These are phyloP conservation scores for Diadema setosum DNA, from an alignment of 35 echinoderm and acorn worm genomes.

Conservation along the genomic window DNA sequence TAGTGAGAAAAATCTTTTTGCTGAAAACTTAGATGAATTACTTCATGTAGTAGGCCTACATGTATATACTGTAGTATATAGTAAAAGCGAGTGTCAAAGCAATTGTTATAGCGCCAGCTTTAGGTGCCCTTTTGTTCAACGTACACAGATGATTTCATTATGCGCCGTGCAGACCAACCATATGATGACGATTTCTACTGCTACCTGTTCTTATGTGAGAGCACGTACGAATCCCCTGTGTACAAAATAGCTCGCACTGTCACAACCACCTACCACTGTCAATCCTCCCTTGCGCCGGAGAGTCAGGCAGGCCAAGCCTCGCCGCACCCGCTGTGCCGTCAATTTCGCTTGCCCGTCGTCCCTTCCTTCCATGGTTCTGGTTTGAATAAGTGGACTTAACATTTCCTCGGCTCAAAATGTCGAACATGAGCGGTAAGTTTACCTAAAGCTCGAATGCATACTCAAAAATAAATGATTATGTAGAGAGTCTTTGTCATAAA, in stretches of 20 bases:
- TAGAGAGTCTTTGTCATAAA: no score
- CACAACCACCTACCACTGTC: background rate
- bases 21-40: no score
- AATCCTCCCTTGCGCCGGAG: background rate
- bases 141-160: background rate
- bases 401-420: background rate
- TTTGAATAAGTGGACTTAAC: background rate
- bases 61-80: no score
- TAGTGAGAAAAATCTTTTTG: no score
- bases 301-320: background rate
- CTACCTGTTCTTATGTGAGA: no score
- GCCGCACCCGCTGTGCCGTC: background rate
- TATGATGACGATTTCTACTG: background rate
- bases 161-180: background rate
- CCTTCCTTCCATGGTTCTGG: background rate
- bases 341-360: background rate
- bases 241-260: background rate
- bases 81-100: no score
- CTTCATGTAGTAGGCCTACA: no score
- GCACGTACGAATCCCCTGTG: no score
- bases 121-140: background rate
- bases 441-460: no score
- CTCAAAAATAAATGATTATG: no score
- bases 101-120: background rate
- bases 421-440: conserved; percentile 23